Percentiles rank a stretch among this genome's conserved stretches.
phyloP scores from a whole-genome alignment of 2,113 vertebrate genomes.

The Sinosuthora webbiana region DNA sequence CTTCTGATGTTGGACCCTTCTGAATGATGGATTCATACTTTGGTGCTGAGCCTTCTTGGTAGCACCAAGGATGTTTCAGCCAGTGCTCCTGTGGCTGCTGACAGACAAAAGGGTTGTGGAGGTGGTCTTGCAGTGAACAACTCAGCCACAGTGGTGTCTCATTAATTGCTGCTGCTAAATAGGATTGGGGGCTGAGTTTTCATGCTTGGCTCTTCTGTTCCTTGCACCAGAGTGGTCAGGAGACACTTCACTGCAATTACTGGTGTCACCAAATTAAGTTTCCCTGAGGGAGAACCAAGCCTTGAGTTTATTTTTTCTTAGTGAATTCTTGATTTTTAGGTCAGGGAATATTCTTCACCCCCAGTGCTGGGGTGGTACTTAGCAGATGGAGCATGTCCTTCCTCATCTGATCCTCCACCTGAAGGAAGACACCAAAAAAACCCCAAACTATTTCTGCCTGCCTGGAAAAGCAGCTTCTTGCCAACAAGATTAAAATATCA shows the following conservation, averaged over 20 bases:
- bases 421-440: background rate
- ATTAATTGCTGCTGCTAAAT: background rate
- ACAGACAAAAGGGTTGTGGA: background rate
- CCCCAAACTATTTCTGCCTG: background rate
- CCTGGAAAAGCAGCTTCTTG: background rate
- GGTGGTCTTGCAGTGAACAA: background rate
- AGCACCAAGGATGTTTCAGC: background rate
- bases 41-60: background rate
- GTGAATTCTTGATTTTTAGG: background rate
- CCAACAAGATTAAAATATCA: slow-evolving; percentile 55
- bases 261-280: background rate
- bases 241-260: background rate
- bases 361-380: accelerated
- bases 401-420: background rate
- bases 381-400: accelerated
- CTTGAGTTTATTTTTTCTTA: background rate
- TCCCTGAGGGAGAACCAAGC: accelerated
- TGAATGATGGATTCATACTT: background rate
- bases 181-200: background rate
- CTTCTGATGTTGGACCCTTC: background rate
- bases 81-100: background rate
- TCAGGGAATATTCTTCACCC: background rate
- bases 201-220: background rate
- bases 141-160: background rate
- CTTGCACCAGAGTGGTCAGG: background rate